phyloP scores from a whole-genome alignment of 1,140 invertebrate species.

The Leptinotarsa defecta region DNA sequence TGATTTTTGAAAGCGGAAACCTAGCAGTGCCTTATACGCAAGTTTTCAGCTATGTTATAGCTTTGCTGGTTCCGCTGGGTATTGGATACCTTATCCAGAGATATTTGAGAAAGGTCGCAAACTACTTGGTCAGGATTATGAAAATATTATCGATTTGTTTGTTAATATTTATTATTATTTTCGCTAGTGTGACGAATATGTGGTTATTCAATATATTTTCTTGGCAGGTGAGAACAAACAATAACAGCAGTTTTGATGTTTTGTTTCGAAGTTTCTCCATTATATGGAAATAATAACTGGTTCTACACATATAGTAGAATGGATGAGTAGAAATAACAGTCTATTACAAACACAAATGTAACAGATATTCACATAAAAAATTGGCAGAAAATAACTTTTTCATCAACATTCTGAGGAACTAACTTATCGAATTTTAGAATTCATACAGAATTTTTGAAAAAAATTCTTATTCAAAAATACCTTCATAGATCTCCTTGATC shows the following conservation, averaged over 20 bases:
- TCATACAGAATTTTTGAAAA: too few relatives aligned
- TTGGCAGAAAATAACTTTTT: too few relatives aligned
- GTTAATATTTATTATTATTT: conserved; percentile 86
- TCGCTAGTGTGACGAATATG: conserved; percentile 87
- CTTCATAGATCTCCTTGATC: too few relatives aligned
- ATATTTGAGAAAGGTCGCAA: conserved; percentile 68
- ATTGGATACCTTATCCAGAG: conserved; percentile 79
- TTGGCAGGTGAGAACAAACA: conserved; percentile 70
- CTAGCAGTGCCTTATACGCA: conserved; percentile 79
- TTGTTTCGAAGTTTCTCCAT: background rate
- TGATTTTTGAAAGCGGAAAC: conserved; percentile 64
- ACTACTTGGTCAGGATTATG: conserved; percentile 75
- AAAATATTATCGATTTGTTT: conserved; percentile 84
- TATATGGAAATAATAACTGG: too few relatives aligned
- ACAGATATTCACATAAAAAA: too few relatives aligned
- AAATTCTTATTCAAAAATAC: too few relatives aligned
- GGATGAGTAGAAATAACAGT: too few relatives aligned
- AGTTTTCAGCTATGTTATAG: conserved; percentile 75
- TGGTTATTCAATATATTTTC: conserved; percentile 91
- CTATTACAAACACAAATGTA: too few relatives aligned
- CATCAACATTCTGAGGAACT: too few relatives aligned
- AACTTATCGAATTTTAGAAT: too few relatives aligned
- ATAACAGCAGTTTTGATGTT: background rate
- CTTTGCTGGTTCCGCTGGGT: conserved; percentile 79
- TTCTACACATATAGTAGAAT: too few relatives aligned